These are phyloP conservation scores for Lagorchestes hirsutus DNA, from an alignment of 2,797 vertebrate species.

Conservation along the genomic window DNA sequence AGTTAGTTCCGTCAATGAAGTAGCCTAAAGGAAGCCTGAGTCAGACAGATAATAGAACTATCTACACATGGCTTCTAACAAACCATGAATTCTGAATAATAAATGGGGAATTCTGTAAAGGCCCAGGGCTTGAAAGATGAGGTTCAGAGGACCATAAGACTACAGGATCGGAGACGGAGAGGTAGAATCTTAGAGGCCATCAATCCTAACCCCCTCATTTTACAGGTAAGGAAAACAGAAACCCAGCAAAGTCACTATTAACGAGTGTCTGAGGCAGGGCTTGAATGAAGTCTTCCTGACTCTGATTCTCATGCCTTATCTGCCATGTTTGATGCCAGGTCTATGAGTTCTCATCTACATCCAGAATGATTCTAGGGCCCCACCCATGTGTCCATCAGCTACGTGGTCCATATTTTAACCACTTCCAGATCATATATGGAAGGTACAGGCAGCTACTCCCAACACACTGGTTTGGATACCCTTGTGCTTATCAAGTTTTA, in stretches of 20 bases:
- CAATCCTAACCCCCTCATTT: neutral
- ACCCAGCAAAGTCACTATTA: neutral
- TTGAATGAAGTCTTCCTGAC: neutral
- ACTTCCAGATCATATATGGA: neutral
- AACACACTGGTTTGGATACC: neutral
- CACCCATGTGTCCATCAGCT: neutral
- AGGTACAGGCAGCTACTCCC: neutral
- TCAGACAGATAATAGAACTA: neutral
- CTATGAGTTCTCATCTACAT: neutral
- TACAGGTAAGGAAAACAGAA: neutral
- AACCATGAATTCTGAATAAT: neutral
- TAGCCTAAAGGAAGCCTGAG: neutral
- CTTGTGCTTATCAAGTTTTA: neutral
- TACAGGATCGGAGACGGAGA: neutral
- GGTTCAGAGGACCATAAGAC: neutral
- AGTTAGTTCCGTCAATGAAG: neutral
- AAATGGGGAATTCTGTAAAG: neutral
- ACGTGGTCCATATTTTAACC: neutral
- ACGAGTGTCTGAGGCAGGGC: neutral
- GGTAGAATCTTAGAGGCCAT: neutral
- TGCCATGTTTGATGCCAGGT: neutral
- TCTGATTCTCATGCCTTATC: neutral
- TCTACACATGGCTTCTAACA: neutral
- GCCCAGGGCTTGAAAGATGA: neutral
- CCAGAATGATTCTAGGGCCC: neutral